A percentile compares a stretch with the other conserved stretches of the same genome.
Conservation (phyloP, 2,888 invertebrate species). For the Suillia variegata region DNA sequence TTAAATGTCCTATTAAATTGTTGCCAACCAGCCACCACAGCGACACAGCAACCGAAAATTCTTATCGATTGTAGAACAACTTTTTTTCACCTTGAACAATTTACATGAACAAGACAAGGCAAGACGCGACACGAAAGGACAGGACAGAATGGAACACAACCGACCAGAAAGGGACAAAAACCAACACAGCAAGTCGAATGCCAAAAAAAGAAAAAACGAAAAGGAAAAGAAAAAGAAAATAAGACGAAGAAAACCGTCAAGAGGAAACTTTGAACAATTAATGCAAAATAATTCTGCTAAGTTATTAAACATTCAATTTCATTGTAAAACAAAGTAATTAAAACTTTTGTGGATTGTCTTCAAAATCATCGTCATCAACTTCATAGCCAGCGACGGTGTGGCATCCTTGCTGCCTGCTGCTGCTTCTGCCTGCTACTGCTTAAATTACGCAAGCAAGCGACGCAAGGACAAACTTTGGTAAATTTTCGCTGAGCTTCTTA, state of each 20-base stretch:
- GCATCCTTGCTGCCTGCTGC: background rate
- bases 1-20: no score
- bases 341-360: constrained; percentile 38
- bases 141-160: no score
- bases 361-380: constrained; percentile 16
- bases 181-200: no score
- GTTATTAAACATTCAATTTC: constrained; percentile 42
- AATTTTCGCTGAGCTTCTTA: no score
- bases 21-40: no score
- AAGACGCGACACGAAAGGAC: background rate
- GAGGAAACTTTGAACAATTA: constrained; percentile 31
- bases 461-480: constrained; percentile 1
- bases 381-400: background rate
- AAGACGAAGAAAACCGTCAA: no score
- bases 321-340: constrained; percentile 47
- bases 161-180: no score
- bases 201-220: background rate
- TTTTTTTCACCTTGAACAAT: constrained; percentile 5
- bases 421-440: background rate
- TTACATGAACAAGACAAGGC: background rate
- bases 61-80: no score
- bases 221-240: no score
- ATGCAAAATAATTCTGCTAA: constrained; percentile 42
- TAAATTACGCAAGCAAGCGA: constrained; percentile 13
- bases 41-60: no score